Percentiles rank a stretch among this genome's conserved stretches.
Conservation (phyloP, 1,140 invertebrate genomes). For the Camponotus pennsylvanicus region DNA sequence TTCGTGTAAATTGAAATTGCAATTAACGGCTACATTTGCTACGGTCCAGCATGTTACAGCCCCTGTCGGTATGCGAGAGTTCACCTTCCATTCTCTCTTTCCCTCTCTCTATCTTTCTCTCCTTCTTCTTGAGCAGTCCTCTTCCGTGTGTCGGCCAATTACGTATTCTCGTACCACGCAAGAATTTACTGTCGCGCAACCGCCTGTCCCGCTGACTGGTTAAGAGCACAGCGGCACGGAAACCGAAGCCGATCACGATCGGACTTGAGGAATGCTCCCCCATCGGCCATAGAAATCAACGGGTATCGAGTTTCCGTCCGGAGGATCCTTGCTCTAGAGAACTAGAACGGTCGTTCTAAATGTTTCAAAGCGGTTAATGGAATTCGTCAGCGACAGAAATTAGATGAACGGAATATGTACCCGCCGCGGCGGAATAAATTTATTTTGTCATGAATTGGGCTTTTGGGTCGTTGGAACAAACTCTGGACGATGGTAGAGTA, state of each 20-base stretch:
- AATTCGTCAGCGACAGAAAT: conserved; percentile 61
- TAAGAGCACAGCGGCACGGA: conserved; percentile 50
- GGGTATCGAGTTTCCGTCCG: conserved; percentile 54
- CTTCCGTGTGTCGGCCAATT: conserved; percentile 38
- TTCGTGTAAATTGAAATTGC: conserved; percentile 64
- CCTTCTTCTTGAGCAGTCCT: not conserved
- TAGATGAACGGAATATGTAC: conserved; percentile 40
- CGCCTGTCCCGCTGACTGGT: conserved; percentile 18
- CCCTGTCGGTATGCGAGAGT: conserved; percentile 21
- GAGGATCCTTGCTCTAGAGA: conserved; percentile 36
- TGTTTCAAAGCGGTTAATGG: conserved; percentile 62
- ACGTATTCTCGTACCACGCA: conserved; percentile 55
- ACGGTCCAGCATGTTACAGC: conserved; percentile 38
- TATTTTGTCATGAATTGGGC: conserved; percentile 58
- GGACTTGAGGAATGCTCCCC: not conserved
- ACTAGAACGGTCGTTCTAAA: conserved; percentile 52
- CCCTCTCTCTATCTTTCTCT: not conserved
- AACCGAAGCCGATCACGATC: conserved; percentile 56
- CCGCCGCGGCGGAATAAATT: conserved; percentile 39
- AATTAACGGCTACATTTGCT: conserved; percentile 66
- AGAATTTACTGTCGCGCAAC: conserved; percentile 58
- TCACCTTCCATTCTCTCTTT: conserved; percentile 14
- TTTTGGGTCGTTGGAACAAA: conserved; percentile 47
- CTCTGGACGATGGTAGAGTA: conserved; percentile 21
- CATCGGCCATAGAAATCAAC: conserved; percentile 52